Evolutionary conservation across 2,797 vertebrate genomes (phyloP).

Genomic region (Pseudocheirus occidentalis): DNA sequence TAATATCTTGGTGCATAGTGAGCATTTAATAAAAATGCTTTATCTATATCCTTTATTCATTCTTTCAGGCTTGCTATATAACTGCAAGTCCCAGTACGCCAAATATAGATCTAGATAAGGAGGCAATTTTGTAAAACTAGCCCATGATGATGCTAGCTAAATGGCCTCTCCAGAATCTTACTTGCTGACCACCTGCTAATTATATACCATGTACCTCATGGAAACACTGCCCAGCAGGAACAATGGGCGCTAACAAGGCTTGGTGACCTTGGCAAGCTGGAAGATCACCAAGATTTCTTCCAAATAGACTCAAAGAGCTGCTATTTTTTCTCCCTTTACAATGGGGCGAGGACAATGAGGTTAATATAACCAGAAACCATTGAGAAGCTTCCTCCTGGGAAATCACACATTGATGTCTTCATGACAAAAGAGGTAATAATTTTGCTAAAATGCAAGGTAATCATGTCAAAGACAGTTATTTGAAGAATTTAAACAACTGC

Average conservation of each 20-base stretch:
- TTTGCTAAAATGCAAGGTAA: slow-evolving; percentile 17
- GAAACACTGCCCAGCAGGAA: slow-evolving; percentile 81
- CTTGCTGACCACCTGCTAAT: slow-evolving; percentile 76
- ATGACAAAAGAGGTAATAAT: background rate
- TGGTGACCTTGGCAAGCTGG: slow-evolving; percentile 81
- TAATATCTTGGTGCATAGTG: background rate
- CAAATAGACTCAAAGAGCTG: slow-evolving; percentile 54
- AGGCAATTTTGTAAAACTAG: slow-evolving; percentile 40
- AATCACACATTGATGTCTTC: background rate
- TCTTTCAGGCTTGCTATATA: background rate
- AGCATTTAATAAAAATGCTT: background rate
- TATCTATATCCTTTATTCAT: background rate
- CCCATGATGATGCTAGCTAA: slow-evolving; percentile 51
- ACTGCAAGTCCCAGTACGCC: background rate
- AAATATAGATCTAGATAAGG: background rate
- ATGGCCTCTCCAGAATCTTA: slow-evolving; percentile 61
- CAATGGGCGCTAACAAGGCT: slow-evolving; percentile 63
- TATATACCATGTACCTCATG: slow-evolving; percentile 80
- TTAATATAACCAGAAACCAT: slow-evolving; percentile 37
- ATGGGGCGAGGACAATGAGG: background rate
- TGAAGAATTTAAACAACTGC: background rate
- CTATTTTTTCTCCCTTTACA: background rate
- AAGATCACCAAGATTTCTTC: slow-evolving; percentile 75
- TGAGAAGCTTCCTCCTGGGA: slow-evolving; percentile 15
- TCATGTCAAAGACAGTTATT: background rate